Conservation (phyloP, 1,140 invertebrate genomes). For the Triops longicaudatus region DNA sequence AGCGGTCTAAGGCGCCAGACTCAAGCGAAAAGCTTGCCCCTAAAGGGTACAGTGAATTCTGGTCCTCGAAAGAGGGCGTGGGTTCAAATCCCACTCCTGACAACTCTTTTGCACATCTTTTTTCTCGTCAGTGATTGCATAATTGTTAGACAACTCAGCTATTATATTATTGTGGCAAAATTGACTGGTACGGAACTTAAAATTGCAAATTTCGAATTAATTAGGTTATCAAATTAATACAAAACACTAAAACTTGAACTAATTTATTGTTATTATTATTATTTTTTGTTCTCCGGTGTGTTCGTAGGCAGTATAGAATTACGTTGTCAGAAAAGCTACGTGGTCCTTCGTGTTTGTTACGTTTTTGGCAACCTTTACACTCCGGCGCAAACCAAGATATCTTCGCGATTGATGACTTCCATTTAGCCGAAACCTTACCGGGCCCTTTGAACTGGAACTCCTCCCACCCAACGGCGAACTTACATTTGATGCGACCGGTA, state of each 20-base stretch:
- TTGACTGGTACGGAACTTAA: too few species aligned
- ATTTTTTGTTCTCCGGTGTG: constrained; percentile 34
- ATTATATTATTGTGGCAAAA: too few species aligned
- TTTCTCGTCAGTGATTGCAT: constrained; percentile 32
- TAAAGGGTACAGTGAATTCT: constrained; percentile 36
- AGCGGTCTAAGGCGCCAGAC: constrained; percentile 42
- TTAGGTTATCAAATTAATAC: too few species aligned
- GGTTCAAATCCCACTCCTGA: constrained; percentile 46
- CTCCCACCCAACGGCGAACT: neutral
- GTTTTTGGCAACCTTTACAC: constrained; percentile 42
- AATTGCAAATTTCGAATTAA: too few species aligned
- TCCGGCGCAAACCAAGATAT: constrained; percentile 41
- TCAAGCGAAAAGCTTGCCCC: constrained; percentile 36
- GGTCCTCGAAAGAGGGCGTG: constrained; percentile 43
- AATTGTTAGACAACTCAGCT: neutral
- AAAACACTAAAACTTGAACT: neutral
- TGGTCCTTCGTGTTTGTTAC: constrained; percentile 38
- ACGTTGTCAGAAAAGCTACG: constrained; percentile 35
- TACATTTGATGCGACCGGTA: neutral
- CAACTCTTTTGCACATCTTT: constrained; percentile 34
- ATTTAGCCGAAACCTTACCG: constrained; percentile 31
- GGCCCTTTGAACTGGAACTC: constrained; percentile 16
- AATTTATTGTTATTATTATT: neutral
- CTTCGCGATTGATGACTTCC: constrained; percentile 45
- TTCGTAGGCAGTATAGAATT: neutral